phyloP scores from a whole-genome alignment of 2,797 vertebrate genomes.

The Enteromius paludinosus region DNA sequence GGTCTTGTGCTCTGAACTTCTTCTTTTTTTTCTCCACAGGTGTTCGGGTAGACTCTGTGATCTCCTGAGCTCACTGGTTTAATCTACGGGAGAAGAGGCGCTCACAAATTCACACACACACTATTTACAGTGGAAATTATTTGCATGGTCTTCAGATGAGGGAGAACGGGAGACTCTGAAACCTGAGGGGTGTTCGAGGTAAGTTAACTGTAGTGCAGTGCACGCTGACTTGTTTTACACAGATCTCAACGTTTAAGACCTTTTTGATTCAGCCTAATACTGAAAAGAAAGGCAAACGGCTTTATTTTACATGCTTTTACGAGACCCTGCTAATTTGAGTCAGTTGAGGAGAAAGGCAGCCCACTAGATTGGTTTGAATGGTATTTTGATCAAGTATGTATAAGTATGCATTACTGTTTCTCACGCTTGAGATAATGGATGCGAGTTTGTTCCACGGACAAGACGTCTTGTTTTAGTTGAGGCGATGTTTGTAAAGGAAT shows the following conservation, averaged over 20 bases:
- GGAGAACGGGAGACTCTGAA: slow-evolving; percentile 62
- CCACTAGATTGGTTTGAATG: not conserved
- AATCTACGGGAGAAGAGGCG: slow-evolving; percentile 29
- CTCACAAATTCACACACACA: slow-evolving; percentile 12
- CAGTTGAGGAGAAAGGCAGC: not conserved
- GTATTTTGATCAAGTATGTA: not conserved
- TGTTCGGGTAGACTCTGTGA: slow-evolving; percentile 55
- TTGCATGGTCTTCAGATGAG: slow-evolving; percentile 61
- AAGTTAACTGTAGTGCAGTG: slow-evolving; percentile 22
- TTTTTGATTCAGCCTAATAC: not conserved
- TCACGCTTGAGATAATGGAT: not conserved
- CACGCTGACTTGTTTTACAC: not conserved
- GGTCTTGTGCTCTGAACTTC: slow-evolving; percentile 30
- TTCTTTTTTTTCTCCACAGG: slow-evolving; percentile 50
- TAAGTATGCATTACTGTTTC: not conserved
- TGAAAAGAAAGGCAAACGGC: not conserved
- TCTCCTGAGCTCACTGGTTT: slow-evolving; percentile 48
- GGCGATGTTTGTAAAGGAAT: not conserved
- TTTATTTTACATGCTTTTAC: not conserved
- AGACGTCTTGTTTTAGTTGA: not conserved
- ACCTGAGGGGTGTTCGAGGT: slow-evolving; percentile 67
- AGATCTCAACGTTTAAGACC: not conserved
- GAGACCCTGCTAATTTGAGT: not conserved
- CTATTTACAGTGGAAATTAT: slow-evolving; percentile 54
- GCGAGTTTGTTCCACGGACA: no score